Evolutionary conservation across 1,140 invertebrate genomes (phyloP).

Genomic region (Ceratoteleas bidentatus): DNA sequence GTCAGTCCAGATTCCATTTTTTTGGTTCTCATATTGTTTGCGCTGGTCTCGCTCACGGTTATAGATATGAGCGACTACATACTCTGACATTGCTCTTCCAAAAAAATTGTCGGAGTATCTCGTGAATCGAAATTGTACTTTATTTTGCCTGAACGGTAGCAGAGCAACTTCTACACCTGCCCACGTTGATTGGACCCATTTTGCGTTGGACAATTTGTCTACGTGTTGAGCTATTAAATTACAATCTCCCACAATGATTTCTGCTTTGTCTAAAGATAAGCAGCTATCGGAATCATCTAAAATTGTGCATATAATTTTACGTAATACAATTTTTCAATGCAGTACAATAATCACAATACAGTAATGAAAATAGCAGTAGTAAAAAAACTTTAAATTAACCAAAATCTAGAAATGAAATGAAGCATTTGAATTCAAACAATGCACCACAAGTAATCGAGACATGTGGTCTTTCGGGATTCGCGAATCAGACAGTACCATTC

Average conservation of each 20-base stretch:
- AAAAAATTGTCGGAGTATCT: conserved; percentile 80
- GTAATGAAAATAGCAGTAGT: too few species aligned
- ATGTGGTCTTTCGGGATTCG: too few species aligned
- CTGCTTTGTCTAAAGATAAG: conserved; percentile 67
- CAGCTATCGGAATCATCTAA: conserved; percentile 51
- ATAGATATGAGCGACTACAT: conserved; percentile 82
- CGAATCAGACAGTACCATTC: too few species aligned
- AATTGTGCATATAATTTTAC: conserved; percentile 25
- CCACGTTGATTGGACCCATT: conserved; percentile 82
- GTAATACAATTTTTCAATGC: too few species aligned
- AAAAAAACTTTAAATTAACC: too few species aligned
- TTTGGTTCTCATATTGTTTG: conserved; percentile 76
- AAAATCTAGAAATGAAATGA: too few species aligned
- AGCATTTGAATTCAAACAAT: too few species aligned
- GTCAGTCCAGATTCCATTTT: conserved; percentile 72
- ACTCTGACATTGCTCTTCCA: conserved; percentile 83
- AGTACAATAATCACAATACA: too few species aligned
- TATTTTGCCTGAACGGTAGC: conserved; percentile 63
- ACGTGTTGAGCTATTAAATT: conserved; percentile 74
- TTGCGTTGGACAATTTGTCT: conserved; percentile 73
- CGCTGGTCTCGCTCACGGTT: conserved; percentile 80
- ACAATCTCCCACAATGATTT: conserved; percentile 79
- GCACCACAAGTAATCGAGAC: too few species aligned
- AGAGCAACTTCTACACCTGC: conserved; percentile 78
- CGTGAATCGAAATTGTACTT: conserved; percentile 73